Percentiles rank a stretch among this genome's conserved stretches.
These are phyloP conservation scores for Aurelia aurita DNA, from an alignment of 30 jellyfish, hydroid and myxozoan species.

Conservation along the genomic window DNA sequence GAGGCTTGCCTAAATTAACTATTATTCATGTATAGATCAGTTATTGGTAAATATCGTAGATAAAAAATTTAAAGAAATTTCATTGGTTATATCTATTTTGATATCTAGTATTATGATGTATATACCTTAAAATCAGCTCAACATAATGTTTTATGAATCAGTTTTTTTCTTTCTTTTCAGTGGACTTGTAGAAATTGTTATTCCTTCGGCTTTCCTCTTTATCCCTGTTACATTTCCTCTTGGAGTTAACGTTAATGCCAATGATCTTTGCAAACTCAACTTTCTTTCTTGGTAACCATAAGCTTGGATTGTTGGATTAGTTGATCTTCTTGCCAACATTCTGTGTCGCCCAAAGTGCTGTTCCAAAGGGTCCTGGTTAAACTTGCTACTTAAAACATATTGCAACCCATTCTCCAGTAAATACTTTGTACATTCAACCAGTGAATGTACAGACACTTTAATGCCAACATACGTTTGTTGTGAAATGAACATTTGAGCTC, in stretches of 20 bases:
- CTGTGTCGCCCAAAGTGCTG: conserved; percentile 26
- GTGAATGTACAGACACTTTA: conserved; percentile 6
- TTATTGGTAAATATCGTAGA: too few relatives aligned
- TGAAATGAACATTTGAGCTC: conserved; percentile 33
- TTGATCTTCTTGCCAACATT: neutral
- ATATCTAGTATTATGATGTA: too few relatives aligned
- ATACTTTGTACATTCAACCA: conserved; percentile 7
- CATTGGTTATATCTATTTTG: too few relatives aligned
- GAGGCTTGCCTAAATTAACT: too few relatives aligned
- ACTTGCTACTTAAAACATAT: conserved; percentile 1
- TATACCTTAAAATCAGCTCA: too few relatives aligned
- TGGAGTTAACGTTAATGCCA: neutral
- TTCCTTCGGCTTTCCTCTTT: conserved; percentile 43
- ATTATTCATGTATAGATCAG: too few relatives aligned
- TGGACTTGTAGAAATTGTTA: conserved; percentile 45
- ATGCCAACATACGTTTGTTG: conserved; percentile 35
- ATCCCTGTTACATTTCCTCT: conserved; percentile 8
- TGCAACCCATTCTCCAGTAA: neutral
- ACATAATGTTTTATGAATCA: too few relatives aligned
- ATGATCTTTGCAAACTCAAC: conserved; percentile 15
- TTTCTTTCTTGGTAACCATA: conserved; percentile 12
- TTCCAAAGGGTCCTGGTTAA: conserved; percentile 17
- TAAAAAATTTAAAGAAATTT: too few relatives aligned
- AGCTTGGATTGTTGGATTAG: neutral
- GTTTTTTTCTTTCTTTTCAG: conserved; percentile 12